A percentile compares a stretch with the other conserved stretches of the same genome.
Evolutionary conservation across 2,113 vertebrate species (phyloP).

Genomic region (Pycnonotus jocosus): DNA sequence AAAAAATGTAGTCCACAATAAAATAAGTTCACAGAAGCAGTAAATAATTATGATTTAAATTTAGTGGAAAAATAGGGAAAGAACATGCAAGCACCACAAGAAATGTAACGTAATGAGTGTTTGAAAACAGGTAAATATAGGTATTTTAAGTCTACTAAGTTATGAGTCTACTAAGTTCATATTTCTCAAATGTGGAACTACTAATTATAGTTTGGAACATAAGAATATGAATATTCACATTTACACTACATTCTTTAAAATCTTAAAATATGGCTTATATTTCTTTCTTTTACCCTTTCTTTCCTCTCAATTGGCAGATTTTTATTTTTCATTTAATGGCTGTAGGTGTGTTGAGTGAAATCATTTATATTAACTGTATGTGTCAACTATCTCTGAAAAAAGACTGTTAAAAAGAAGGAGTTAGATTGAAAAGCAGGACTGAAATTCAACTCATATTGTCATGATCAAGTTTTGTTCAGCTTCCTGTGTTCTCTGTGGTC

Average conservation of each 20-base stretch:
- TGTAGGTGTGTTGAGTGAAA: neutral
- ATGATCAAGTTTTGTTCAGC: neutral
- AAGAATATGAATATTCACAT: neutral
- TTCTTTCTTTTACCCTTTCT: neutral
- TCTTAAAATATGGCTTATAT: neutral
- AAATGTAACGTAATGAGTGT: neutral
- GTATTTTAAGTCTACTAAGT: no score
- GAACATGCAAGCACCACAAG: neutral
- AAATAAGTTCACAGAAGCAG: neutral
- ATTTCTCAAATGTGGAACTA: neutral
- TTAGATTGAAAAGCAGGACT: neutral
- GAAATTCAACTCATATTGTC: neutral
- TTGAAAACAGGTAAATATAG: neutral
- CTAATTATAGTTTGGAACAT: neutral
- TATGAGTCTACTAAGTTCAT: neutral
- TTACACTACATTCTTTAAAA: neutral
- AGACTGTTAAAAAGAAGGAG: neutral
- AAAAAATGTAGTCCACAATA: neutral
- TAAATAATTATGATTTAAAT: neutral
- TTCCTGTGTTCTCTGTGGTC: neutral
- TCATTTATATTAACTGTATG: neutral
- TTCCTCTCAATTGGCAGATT: neutral
- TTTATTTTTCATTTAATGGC: neutral
- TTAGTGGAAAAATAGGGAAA: neutral
- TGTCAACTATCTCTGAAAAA: neutral